Evolutionary conservation across 1,140 invertebrate species (phyloP), one percentile per base, ranked within the genome.

Genomic region (Proctacanthus coquilletti): DNA sequence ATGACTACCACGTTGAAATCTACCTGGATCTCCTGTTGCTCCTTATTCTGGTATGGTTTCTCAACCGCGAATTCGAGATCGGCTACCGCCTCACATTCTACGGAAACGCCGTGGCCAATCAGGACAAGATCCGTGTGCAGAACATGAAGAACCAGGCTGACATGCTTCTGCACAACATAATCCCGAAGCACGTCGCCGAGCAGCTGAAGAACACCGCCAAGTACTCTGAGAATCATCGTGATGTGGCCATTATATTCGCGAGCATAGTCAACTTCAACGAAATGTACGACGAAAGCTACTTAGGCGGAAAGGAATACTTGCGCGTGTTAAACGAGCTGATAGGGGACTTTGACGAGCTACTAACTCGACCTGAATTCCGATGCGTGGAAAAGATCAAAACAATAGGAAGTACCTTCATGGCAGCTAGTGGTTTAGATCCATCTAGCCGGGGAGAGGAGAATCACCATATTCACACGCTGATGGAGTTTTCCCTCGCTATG

Each of bases 351-450:
- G 93, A 97, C 56, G 89, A 95, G 51, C 59, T 97, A 5, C 59
- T 97, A 1, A 77, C 83, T 34, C 71, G 77, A 18, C 64, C 72
- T 0, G 75, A 91, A 44, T 97, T 87, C 51, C 72, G 76, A 25
- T 80, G 86, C 37, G 84, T 97, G 2, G 92, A 96, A 55, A 98
- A 98, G 62, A 97, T 98, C 41, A 98, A 98, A 58, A 97, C 93
- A 0, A 97, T 97, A 41, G 93, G 92, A 3, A 84, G 84, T 43
- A 94, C 91, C 1, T 96, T 93, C 47, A 98, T 98, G 93, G 92
- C 91, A 2, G 93, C 93, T 1, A 91, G 87, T 40, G 93, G 93
- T 0, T 60, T 97, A 11, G 89, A 93, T 63, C 80, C 84, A 0
- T 68, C 75, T 41, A 65, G 76, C 42, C 64, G 80, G 11, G 57